Base-by-base conservation (phyloP, 1,140 invertebrate genomes). In the Pseudomyrmex pallidus region DNA sequence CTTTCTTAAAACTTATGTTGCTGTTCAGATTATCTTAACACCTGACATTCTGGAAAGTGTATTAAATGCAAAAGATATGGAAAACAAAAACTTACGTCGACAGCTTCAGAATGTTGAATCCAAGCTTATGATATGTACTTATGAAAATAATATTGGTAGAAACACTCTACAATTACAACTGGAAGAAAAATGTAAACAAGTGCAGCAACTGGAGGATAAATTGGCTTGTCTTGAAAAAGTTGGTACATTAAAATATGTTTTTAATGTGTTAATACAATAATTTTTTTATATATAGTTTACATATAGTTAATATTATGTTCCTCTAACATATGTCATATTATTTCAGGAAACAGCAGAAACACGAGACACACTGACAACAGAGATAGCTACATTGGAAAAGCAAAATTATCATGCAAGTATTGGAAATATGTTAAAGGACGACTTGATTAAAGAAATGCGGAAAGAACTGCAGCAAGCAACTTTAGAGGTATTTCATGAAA, bases 401-500 rank as follows among this genome's bases (percentile, higher is more conserved):
- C 91, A 94, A 76, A 93, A 92, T 72, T 78, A 90, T 64, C 91
- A 94, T 72, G 91, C 93, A 9, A 93, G 94, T 57, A 93, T 93
- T 83, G 93, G 95, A 84, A 93, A 92, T 12, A 92, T 92, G 52
- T 95, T 94, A 84, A 95, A 95, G 89, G 94, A 95, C 67, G 94
- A 95, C 68, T 93, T 95, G 64, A 95, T 95, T 70, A 95, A 94
- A 85, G 93, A 95, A 85, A 89, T 96, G 90, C 90, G 95, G 20
- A 95, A 95, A 85, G 93, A 95, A 88, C 84, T 95, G 4, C 95
- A 94, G 84, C 84, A 91, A 84, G 17, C 82, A 15, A 64, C 83
- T 54, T 46, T 82, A 35, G 92, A 92, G 90, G 93, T 93, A 91
- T 63, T 78, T 59, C 0, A 13, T 12, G 7, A 61, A 50, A 35